Evolutionary conservation across 2,797 vertebrate genomes (phyloP).

Genomic region (Decapterus maruadsi): DNA sequence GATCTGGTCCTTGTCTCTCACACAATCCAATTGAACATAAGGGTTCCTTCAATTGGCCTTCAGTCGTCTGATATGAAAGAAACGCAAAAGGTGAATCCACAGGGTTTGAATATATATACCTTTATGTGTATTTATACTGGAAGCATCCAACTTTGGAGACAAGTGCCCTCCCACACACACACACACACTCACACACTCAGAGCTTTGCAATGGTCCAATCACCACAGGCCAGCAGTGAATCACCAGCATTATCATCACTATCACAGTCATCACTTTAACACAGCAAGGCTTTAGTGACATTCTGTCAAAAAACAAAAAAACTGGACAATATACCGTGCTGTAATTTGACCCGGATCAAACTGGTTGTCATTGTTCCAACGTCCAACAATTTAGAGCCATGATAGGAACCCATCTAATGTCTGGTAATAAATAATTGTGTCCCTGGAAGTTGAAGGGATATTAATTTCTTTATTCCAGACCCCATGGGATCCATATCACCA

Average conservation of each 20-base stretch:
- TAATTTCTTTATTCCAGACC: too few relatives aligned
- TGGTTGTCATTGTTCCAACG: conserved; percentile 39
- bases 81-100: conserved; percentile 13
- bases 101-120: not conserved
- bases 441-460: too few relatives aligned
- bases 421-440: conserved; percentile 35
- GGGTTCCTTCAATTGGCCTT: not conserved
- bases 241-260: conserved; percentile 33
- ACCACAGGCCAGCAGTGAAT: conserved; percentile 14
- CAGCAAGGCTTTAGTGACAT: conserved; percentile 13
- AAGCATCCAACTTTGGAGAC: conserved; percentile 8
- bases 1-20: not conserved
- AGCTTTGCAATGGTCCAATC: conserved; percentile 15
- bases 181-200: not conserved
- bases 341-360: not conserved
- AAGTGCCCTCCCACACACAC: not conserved
- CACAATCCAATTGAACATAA: not conserved
- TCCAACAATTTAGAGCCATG: conserved; percentile 38
- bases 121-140: conserved; percentile 11
- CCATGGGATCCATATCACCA: too few relatives aligned
- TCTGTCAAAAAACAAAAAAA: conserved; percentile 1
- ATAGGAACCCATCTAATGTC: conserved; percentile 43
- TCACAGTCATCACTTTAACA: conserved; percentile 36
- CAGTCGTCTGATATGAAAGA: not conserved
- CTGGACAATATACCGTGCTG: conserved; percentile 11